A percentile compares a stretch with the other conserved stretches of the same genome.
phyloP scores from a whole-genome alignment of 2,797 vertebrate species.

The Geotrypetes seraphini region DNA sequence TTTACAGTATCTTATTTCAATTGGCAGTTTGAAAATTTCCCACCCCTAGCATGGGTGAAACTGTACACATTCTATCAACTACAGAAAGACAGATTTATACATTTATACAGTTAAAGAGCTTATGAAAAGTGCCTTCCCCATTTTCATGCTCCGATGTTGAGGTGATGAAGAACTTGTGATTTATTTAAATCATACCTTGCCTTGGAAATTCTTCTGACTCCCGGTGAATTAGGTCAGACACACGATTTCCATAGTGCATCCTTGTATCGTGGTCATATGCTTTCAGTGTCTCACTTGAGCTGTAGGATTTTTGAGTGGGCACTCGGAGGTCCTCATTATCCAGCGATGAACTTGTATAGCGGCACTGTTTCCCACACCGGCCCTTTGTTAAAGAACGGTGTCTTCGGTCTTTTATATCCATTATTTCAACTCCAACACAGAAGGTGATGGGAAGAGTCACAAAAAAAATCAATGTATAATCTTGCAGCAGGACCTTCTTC shows the following conservation, averaged over 20 bases:
- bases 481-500: constrained; percentile 5
- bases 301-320: constrained; percentile 95
- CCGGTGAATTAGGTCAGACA: constrained; percentile 86
- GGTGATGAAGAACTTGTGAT: no score
- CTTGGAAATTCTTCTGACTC: constrained; percentile 92
- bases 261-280: constrained; percentile 91
- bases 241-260: constrained; percentile 84
- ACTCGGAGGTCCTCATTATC: constrained; percentile 86
- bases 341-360: constrained; percentile 83
- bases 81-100: no score
- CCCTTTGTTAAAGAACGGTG: constrained; percentile 84
- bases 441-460: accelerated
- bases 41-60: no score
- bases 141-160: no score
- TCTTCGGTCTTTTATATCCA: constrained; percentile 89
- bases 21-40: no score
- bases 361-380: constrained; percentile 79
- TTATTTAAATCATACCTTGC: constrained; percentile 78
- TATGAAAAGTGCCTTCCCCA: no score
- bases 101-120: no score
- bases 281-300: constrained; percentile 94
- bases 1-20: no score
- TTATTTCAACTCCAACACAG: constrained; percentile 26
- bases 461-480: background rate
- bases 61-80: no score